phyloP scores from a whole-genome alignment of 1,140 invertebrate genomes.

The Trichonephila clavipes region DNA sequence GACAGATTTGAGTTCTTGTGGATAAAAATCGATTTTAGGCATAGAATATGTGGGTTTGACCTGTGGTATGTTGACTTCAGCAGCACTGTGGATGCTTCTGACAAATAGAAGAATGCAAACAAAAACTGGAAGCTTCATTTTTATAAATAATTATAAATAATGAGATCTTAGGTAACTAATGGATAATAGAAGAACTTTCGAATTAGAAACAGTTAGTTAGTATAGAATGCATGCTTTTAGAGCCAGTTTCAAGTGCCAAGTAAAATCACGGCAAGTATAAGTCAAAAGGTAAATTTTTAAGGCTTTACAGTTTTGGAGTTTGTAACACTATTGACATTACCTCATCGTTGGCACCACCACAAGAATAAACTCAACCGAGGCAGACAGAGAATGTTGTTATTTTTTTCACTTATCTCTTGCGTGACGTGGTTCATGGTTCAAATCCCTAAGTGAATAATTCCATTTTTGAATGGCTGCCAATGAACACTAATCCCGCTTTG shows the following conservation, averaged over 20 bases:
- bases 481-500: neutral
- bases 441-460: neutral
- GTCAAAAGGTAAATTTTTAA: no score
- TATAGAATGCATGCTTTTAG: no score
- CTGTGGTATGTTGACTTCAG: neutral
- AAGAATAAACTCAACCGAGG: neutral
- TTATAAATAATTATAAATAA: neutral
- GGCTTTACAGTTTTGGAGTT: neutral
- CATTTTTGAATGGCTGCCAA: neutral
- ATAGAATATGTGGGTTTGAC: neutral
- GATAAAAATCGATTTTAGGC: conserved; percentile 59
- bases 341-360: neutral
- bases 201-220: no score
- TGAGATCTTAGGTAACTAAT: no score
- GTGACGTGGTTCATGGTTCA: neutral
- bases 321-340: neutral
- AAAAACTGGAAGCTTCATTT: neutral
- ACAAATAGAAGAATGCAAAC: neutral
- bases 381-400: neutral
- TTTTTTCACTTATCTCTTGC: neutral
- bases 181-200: no score
- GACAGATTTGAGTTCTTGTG: conserved; percentile 45
- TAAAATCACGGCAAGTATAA: no score
- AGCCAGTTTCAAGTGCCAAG: no score
- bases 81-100: neutral